These are phyloP conservation scores for Punctoribates punctum DNA, from an alignment of 2,888 invertebrate species.

Conservation along the genomic window DNA sequence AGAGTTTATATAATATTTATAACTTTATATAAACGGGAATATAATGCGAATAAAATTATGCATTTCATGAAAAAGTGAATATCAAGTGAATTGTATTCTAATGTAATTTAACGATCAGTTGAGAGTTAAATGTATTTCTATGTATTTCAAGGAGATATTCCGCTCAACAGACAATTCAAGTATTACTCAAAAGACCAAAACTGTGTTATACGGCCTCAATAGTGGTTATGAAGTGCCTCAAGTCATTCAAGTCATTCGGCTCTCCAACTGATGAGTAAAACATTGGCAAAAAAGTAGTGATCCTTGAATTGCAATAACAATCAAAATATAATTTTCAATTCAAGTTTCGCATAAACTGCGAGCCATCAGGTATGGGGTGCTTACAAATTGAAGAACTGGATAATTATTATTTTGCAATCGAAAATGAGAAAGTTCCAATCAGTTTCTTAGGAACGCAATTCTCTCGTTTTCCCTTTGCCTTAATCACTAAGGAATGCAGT, in stretches of 20 bases:
- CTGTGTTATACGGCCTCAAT: not conserved
- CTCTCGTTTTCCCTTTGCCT: no score
- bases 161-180: not conserved
- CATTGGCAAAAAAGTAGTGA: conserved; percentile 17
- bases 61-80: not conserved
- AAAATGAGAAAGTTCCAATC: no score
- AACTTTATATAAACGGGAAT: not conserved
- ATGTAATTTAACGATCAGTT: not conserved
- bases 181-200: not conserved
- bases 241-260: not conserved
- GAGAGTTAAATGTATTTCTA: not conserved
- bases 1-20: no score
- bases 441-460: no score
- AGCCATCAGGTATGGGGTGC: no score
- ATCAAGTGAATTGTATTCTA: not conserved
- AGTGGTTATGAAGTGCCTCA: conserved; percentile 5
- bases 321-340: no score
- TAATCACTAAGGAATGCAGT: no score
- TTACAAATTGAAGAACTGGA: no score
- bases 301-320: conserved; percentile 13
- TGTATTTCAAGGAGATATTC: conserved; percentile 27
- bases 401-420: no score
- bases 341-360: no score
- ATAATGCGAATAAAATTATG: not conserved
- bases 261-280: not conserved